phyloP scores from a whole-genome alignment of 2,888 invertebrate genomes.

The Heteromyza rotundicornis region DNA sequence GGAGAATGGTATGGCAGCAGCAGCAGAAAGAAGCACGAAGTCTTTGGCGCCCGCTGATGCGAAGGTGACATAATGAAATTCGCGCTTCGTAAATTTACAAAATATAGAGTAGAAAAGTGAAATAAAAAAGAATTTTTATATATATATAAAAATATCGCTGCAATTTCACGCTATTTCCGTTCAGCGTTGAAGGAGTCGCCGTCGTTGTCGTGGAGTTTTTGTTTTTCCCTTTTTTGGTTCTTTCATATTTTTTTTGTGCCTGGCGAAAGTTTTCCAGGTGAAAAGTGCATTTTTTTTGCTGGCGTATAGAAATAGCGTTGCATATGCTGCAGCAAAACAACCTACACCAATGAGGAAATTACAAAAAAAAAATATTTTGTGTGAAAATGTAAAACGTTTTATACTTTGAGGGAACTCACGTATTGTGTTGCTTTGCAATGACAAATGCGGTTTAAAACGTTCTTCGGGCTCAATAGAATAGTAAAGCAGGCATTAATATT shows the following conservation, averaged over 20 bases:
- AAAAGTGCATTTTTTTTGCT: not conserved
- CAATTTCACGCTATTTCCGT: not conserved
- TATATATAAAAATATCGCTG: not conserved
- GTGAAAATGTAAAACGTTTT: too few relatives aligned
- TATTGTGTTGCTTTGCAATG: too few relatives aligned
- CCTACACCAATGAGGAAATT: not conserved
- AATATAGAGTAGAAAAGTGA: not conserved
- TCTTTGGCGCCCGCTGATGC: constrained; percentile 5
- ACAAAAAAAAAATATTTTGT: too few relatives aligned
- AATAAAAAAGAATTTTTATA: not conserved
- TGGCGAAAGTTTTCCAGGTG: not conserved
- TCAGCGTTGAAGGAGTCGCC: not conserved
- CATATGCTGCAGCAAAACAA: not conserved
- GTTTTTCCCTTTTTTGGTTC: not conserved
- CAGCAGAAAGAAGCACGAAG: not conserved
- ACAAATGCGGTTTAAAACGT: too few relatives aligned
- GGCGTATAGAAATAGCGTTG: not conserved
- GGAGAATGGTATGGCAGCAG: not conserved
- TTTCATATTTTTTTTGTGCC: not conserved
- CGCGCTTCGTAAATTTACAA: not conserved
- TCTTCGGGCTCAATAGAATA: too few relatives aligned
- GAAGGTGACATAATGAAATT: constrained; percentile 4
- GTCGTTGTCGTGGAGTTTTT: not conserved
- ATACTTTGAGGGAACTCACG: too few relatives aligned
- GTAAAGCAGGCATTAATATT: too few relatives aligned